Percentiles rank a stretch among this genome's conserved stretches.
These are phyloP conservation scores for Actinopyga echinites DNA, from an alignment of 53 echinoderm and acorn worm genomes.

Conservation along the genomic window DNA sequence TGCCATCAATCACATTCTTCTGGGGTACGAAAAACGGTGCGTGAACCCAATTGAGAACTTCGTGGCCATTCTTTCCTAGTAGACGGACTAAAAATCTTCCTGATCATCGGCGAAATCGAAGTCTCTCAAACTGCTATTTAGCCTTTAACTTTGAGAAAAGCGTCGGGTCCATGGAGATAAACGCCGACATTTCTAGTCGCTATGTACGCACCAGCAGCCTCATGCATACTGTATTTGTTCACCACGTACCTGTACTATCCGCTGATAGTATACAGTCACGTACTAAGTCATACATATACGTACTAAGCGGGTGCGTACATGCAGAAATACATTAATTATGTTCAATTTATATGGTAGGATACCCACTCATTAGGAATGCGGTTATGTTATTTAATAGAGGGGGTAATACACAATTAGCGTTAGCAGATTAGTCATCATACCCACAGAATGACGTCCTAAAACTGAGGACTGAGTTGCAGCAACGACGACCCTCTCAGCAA, in stretches of 20 bases:
- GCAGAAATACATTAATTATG: background rate
- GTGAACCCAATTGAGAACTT: no score
- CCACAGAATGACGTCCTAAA: no score
- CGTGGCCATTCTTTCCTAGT: no score
- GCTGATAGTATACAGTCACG: background rate
- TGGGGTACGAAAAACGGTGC: no score
- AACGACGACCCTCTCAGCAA: no score
- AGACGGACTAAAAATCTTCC: no score
- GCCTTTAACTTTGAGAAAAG: background rate
- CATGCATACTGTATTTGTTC: background rate
- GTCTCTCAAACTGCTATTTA: no score
- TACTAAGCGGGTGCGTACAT: background rate
- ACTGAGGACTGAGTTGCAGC: no score
- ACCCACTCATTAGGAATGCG: slow-evolving; percentile 1
- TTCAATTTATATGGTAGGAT: background rate
- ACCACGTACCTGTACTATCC: background rate
- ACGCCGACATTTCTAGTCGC: background rate
- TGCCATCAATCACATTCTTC: slow-evolving; percentile 68
- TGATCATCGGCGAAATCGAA: no score
- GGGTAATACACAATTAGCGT: background rate
- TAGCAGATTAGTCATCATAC: background rate
- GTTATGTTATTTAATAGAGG: background rate
- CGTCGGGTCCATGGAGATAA: slow-evolving; percentile 32
- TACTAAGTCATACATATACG: background rate
- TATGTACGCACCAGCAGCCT: background rate